Percentiles rank a stretch among this genome's conserved stretches.
Conservation (phyloP, 2,797 vertebrate genomes). For the Kryptolebias ocellatus region DNA sequence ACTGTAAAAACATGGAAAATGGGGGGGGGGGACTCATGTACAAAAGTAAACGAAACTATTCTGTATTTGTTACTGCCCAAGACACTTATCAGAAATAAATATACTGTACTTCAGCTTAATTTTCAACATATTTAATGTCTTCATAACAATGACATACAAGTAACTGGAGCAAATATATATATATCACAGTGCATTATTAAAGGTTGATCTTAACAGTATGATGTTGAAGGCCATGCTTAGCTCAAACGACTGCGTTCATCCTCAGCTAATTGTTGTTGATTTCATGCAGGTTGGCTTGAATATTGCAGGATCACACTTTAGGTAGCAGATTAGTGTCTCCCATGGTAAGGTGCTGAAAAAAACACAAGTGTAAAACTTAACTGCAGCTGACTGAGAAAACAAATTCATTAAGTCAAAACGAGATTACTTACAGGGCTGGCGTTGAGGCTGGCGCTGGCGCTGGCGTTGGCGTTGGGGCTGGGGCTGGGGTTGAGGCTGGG, state of each 20-base stretch:
- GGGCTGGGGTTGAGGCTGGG: too few species aligned
- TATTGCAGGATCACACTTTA: neutral
- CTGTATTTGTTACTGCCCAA: slow-evolving; percentile 75
- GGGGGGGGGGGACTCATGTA: slow-evolving; percentile 50
- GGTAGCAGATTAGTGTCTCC: neutral
- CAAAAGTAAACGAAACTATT: slow-evolving; percentile 74
- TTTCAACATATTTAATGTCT: slow-evolving; percentile 66
- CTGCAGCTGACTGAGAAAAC: too few species aligned
- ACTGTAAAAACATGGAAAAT: slow-evolving; percentile 53
- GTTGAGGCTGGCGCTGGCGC: too few species aligned
- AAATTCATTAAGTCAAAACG: too few species aligned
- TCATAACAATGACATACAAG: slow-evolving; percentile 16
- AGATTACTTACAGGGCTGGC: slow-evolving; percentile 37
- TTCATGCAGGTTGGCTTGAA: neutral
- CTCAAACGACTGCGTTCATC: neutral
- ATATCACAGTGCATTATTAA: slow-evolving; percentile 9
- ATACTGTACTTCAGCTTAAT: slow-evolving; percentile 77
- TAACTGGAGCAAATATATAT: slow-evolving; percentile 11
- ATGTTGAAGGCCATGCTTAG: slow-evolving; percentile 2
- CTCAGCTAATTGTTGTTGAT: slow-evolving; percentile 1
- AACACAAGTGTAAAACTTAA: too few species aligned
- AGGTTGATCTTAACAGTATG: slow-evolving; percentile 9
- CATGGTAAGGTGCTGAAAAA: too few species aligned
- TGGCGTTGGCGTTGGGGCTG: too few species aligned
- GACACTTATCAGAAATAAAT: slow-evolving; percentile 80